phyloP scores from a whole-genome alignment of 2,113 vertebrate genomes.

The Reinhardtius hippoglossoides region DNA sequence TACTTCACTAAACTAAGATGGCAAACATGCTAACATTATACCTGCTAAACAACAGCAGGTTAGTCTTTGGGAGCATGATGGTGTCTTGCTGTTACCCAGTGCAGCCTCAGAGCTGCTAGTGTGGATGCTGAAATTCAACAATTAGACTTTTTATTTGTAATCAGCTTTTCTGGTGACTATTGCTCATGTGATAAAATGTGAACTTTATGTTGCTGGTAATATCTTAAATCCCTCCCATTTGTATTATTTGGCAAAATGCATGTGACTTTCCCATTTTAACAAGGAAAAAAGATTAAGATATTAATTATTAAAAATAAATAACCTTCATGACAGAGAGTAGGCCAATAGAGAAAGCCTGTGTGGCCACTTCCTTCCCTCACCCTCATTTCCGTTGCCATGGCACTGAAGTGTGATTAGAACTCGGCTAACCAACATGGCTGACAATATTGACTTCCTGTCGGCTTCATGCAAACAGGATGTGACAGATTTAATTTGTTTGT shows the following conservation, averaged over 20 bases:
- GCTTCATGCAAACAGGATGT: conserved; percentile 83
- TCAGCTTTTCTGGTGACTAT: background rate
- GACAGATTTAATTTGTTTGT: conserved; percentile 88
- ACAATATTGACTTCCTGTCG: conserved; percentile 83
- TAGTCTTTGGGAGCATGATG: too few relatives aligned
- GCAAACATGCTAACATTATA: too few relatives aligned
- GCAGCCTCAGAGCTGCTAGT: too few relatives aligned
- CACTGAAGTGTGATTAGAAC: conserved; percentile 84
- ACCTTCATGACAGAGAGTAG: background rate
- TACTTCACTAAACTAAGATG: too few relatives aligned
- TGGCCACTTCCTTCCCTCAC: conserved; percentile 30
- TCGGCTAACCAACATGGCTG: conserved; percentile 81
- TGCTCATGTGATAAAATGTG: background rate
- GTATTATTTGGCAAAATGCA: too few relatives aligned
- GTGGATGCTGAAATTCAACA: too few relatives aligned
- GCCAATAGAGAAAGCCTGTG: background rate
- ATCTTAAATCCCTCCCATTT: background rate
- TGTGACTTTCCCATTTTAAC: too few relatives aligned
- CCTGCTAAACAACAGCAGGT: too few relatives aligned
- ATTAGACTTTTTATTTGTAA: background rate
- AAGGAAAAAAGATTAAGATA: too few relatives aligned
- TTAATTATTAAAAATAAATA: background rate
- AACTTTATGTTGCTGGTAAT: background rate
- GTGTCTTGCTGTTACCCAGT: too few relatives aligned
- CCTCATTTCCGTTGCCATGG: conserved; percentile 64